Evolutionary conservation across 2,888 invertebrate species (phyloP).

Genomic region (Disparrhopalites patrizii): DNA sequence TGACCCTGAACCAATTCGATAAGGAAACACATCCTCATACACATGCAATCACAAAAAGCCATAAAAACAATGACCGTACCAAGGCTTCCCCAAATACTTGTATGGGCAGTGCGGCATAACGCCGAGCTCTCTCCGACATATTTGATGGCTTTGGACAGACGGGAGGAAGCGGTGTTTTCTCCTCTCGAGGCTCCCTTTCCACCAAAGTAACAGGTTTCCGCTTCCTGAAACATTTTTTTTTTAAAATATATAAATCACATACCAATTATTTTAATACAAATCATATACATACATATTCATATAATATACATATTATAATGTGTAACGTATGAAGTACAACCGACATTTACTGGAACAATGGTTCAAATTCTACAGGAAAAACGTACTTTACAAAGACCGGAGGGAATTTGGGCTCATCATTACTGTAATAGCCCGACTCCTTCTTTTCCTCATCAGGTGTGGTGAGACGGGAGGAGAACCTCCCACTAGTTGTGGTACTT

Average conservation of each 20-base stretch:
- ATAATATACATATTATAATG: too few species aligned
- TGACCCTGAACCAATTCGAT: too few species aligned
- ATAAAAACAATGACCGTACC: too few species aligned
- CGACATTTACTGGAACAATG: background rate
- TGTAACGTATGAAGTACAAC: background rate
- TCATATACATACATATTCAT: too few species aligned
- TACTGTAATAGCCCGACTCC: constrained; percentile 47
- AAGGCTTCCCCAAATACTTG: constrained; percentile 84
- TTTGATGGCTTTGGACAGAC: constrained; percentile 41
- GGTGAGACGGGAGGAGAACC: constrained; percentile 47
- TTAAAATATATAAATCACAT: background rate
- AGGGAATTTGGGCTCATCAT: constrained; percentile 46
- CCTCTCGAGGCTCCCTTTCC: constrained; percentile 31
- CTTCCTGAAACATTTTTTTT: too few species aligned
- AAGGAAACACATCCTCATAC: too few species aligned
- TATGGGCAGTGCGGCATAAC: constrained; percentile 79
- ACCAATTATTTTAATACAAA: too few species aligned
- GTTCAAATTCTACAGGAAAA: too few species aligned
- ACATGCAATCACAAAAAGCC: background rate
- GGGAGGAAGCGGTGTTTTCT: constrained; percentile 37
- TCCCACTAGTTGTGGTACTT: constrained; percentile 47
- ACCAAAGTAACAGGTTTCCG: constrained; percentile 34
- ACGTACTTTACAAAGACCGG: constrained; percentile 46
- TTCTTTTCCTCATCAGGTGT: constrained; percentile 48
- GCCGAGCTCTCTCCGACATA: constrained; percentile 46